Evolutionary conservation across 1,140 invertebrate genomes (phyloP), one percentile per base, ranked within the genome.

Genomic region (Camponotus vicinus): DNA sequence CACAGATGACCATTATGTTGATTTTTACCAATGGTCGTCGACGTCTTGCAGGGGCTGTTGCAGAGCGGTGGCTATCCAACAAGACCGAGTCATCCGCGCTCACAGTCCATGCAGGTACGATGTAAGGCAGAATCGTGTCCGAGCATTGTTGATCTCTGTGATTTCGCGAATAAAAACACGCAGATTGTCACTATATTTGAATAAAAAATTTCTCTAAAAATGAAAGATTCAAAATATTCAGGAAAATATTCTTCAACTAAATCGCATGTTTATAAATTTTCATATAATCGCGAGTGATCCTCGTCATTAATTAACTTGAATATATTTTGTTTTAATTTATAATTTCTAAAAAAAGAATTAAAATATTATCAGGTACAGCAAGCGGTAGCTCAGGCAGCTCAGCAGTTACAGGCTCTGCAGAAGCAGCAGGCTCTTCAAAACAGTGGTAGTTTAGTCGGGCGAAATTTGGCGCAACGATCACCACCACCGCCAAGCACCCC

Each of bases 341-440:
- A 37, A 75, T 59, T 27, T 77, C 5, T 42, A 45, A 77, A 4
- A 79, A 52, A 57, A 52, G 49, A 34, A 45, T 45, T 37, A 37
- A 73, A 40, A 66, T 52, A 52, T 73, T 57, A 27, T 77, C 93
- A 97, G 96, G 96, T 97, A 27, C 96, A 97, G 87, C 98, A 98
- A 91, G 97, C 97, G 1, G 96, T 98, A 83, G 97, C 97, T 8
- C 97, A 98, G 94, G 97, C 97, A 67, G 97, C 97, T 0, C 98
- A 98, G 93, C 98, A 98, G 87, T 95, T 98, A 55, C 97, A 98
- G 89, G 97, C 97, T 76, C 95, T 98, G 70, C 97, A 98, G 88
- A 97, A 98, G 92, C 96, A 97, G 75, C 97, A 98, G 82, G 96
- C 94, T 42, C 87, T 94, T 18, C 95, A 95, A 76, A 93, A 93